Evolutionary conservation across 2,888 invertebrate genomes (phyloP).

Genomic region (Amphimallon solstitiale): DNA sequence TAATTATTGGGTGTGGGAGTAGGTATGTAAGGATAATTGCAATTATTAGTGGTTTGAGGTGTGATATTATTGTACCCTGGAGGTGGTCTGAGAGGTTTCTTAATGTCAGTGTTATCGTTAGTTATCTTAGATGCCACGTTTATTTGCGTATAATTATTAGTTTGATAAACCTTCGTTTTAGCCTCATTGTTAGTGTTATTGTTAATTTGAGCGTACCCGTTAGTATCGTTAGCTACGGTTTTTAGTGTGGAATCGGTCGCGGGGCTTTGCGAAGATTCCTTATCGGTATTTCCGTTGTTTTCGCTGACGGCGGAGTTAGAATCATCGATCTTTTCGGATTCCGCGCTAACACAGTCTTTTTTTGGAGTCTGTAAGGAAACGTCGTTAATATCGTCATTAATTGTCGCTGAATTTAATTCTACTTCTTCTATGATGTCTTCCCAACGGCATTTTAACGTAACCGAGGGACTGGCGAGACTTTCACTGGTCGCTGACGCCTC

Average conservation of each 20-base stretch:
- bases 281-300: too few species aligned
- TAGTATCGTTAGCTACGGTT: neutral
- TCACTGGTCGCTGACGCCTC: neutral
- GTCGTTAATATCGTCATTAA: neutral
- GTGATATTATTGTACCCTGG: conserved; percentile 11
- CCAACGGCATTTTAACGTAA: neutral
- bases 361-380: neutral
- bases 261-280: too few species aligned
- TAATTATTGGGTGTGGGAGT: neutral
- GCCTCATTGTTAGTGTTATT: too few species aligned
- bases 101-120: neutral
- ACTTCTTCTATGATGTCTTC: conserved; percentile 9
- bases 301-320: too few species aligned
- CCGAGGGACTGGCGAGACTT: neutral
- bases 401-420: neutral
- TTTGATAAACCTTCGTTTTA: too few species aligned
- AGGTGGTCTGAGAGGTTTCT: conserved; percentile 15
- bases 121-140: neutral
- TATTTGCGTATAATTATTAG: too few species aligned
- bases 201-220: too few species aligned
- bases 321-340: neutral
- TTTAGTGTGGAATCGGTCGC: conserved; percentile 10
- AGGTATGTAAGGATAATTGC: neutral
- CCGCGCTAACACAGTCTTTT: neutral
- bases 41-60: neutral